A percentile compares a stretch with the other conserved stretches of the same genome.
Conservation (phyloP, 2,888 invertebrate genomes). For the Flexamia atlantica region DNA sequence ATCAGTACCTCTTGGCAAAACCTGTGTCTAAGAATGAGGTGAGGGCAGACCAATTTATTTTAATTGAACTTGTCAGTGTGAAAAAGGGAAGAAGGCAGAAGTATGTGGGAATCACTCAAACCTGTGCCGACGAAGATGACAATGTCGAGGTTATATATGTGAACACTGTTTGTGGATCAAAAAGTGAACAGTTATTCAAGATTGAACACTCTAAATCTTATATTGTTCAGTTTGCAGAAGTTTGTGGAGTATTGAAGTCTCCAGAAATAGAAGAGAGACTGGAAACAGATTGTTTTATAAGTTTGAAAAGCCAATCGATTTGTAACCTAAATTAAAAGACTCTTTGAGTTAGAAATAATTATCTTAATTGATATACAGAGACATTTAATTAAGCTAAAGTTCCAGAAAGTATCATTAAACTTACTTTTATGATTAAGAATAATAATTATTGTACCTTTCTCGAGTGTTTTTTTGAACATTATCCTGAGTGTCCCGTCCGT, state of each 20-base stretch:
- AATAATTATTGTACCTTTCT: constrained; percentile 21
- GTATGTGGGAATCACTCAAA: constrained; percentile 57
- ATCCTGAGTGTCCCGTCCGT: constrained; percentile 41
- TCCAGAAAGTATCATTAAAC: constrained; percentile 3
- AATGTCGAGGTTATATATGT: constrained; percentile 57
- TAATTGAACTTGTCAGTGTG: constrained; percentile 42
- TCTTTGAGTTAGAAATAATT: constrained; percentile 51
- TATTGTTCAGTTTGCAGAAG: constrained; percentile 52
- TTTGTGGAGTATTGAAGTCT: constrained; percentile 50
- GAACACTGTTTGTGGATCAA: constrained; percentile 50
- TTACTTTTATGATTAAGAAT: constrained; percentile 24
- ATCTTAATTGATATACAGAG: constrained; percentile 57
- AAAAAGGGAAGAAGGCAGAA: constrained; percentile 55
- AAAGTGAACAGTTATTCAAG: constrained; percentile 55
- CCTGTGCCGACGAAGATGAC: constrained; percentile 49
- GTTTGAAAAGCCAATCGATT: constrained; percentile 57
- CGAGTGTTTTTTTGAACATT: constrained; percentile 31
- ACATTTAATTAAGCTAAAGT: constrained; percentile 45
- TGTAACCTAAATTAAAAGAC: constrained; percentile 48
- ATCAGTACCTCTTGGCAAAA: constrained; percentile 49
- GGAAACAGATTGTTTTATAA: constrained; percentile 57
- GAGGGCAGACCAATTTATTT: constrained; percentile 53
- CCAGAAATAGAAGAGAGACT: constrained; percentile 54
- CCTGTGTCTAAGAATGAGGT: constrained; percentile 51
- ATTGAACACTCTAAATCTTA: constrained; percentile 50